These are phyloP conservation scores for Drosophila paracracens DNA, from an alignment of 2,888 invertebrate genomes.

Conservation along the genomic window DNA sequence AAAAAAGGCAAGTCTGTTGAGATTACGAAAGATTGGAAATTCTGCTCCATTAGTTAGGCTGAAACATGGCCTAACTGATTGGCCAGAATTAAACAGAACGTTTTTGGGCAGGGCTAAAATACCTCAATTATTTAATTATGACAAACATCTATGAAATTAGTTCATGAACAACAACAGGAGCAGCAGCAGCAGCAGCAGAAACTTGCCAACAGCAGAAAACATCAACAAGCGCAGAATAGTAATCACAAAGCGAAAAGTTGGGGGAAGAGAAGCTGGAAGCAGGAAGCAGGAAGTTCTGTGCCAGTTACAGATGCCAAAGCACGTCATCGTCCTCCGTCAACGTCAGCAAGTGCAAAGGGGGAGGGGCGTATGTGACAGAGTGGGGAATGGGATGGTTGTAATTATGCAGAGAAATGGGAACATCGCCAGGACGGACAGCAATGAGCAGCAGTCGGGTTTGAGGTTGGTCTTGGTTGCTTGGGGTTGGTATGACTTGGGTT, in stretches of 20 bases:
- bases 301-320: slow-evolving; percentile 73
- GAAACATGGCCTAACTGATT: slow-evolving; percentile 55
- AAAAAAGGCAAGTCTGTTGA: slow-evolving; percentile 5
- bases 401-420: slow-evolving; percentile 73
- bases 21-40: slow-evolving; percentile 22
- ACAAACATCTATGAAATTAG: slow-evolving; percentile 61
- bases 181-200: slow-evolving; percentile 4
- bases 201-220: slow-evolving; percentile 12
- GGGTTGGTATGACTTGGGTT: slow-evolving; percentile 1
- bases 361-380: not conserved
- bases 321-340: slow-evolving; percentile 56
- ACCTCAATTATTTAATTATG: slow-evolving; percentile 46
- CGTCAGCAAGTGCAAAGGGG: slow-evolving; percentile 25
- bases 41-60: slow-evolving; percentile 51
- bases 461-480: slow-evolving; percentile 7
- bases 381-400: slow-evolving; percentile 19
- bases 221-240: slow-evolving; percentile 23
- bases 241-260: slow-evolving; percentile 34
- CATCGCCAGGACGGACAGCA: slow-evolving; percentile 40
- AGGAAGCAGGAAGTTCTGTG: slow-evolving; percentile 71
- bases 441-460: not conserved
- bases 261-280: slow-evolving; percentile 1
- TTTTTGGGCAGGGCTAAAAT: not conserved
- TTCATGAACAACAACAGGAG: slow-evolving; percentile 52
- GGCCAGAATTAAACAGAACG: slow-evolving; percentile 1